Percentiles rank a stretch among this genome's conserved stretches.
These are phyloP conservation scores for Dynastes maya DNA, from an alignment of 2,888 invertebrate species.

Conservation along the genomic window DNA sequence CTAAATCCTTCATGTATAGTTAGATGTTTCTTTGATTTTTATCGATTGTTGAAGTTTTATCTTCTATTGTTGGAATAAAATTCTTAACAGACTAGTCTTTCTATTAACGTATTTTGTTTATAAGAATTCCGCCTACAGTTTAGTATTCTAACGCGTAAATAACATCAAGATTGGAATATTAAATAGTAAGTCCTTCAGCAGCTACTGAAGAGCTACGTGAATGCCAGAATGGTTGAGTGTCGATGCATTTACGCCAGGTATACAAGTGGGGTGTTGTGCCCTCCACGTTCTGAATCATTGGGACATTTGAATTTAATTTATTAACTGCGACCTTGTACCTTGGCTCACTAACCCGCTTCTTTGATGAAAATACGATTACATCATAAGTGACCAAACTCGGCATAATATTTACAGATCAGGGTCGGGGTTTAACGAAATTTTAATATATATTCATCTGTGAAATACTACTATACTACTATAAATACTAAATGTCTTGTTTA, in stretches of 20 bases:
- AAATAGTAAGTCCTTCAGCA: conserved; percentile 9
- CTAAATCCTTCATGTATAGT: too few relatives aligned
- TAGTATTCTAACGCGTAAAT: conserved; percentile 15
- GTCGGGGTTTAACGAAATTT: conserved; percentile 15
- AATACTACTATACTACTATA: too few relatives aligned
- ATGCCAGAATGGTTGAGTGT: background rate
- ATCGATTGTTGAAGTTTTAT: conserved; percentile 13
- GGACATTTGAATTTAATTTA: conserved; percentile 38
- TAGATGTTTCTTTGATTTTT: background rate
- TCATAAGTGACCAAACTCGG: conserved; percentile 15
- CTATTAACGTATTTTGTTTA: conserved; percentile 11
- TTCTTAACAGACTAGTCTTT: conserved; percentile 8
- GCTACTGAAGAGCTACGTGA: background rate
- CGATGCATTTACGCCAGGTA: conserved; percentile 23
- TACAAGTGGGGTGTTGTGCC: conserved; percentile 40
- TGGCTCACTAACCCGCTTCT: conserved; percentile 62
- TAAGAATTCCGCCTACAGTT: conserved; percentile 18
- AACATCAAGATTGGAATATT: conserved; percentile 16
- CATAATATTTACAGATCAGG: conserved; percentile 12
- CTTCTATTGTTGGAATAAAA: background rate
- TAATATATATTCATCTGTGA: background rate
- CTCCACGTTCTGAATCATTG: conserved; percentile 40
- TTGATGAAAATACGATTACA: conserved; percentile 49
- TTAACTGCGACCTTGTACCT: conserved; percentile 58
- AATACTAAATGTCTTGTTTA: too few relatives aligned